phyloP scores from a whole-genome alignment of 2,888 invertebrate species.

The Gandaritis pyraliata region DNA sequence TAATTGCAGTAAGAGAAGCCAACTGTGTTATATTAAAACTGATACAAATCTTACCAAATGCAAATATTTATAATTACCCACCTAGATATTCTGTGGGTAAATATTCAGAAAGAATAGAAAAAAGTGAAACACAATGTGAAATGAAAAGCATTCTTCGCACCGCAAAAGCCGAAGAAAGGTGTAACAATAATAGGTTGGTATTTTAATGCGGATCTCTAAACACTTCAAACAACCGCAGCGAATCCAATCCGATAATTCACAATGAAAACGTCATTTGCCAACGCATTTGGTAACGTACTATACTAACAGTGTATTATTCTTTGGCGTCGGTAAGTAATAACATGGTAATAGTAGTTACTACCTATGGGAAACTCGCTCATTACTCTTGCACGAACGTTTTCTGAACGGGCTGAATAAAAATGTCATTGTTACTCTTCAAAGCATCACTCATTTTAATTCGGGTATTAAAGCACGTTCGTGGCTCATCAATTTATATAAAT shows the following conservation, averaged over 20 bases:
- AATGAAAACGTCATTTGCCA: conserved; percentile 35
- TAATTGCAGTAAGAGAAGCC: conserved; percentile 14
- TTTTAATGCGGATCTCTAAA: conserved; percentile 30
- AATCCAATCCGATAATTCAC: conserved; percentile 35
- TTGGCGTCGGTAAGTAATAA: conserved; percentile 8
- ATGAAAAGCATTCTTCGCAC: conserved; percentile 29
- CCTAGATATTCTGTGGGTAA: conserved; percentile 16
- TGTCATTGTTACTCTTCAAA: conserved; percentile 66
- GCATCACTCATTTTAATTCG: conserved; percentile 76
- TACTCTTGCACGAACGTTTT: conserved; percentile 47
- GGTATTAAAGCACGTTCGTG: conserved; percentile 49
- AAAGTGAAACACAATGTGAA: conserved; percentile 25
- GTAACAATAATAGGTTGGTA: conserved; percentile 18
- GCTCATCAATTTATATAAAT: conserved; percentile 72
- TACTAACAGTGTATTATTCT: conserved; percentile 9
- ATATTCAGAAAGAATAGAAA: conserved; percentile 18
- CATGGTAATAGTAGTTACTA: conserved; percentile 19
- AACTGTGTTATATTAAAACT: conserved; percentile 4
- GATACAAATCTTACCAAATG: conserved; percentile 22
- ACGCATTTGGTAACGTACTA: conserved; percentile 26
- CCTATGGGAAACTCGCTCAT: conserved; percentile 46
- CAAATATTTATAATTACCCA: conserved; percentile 21
- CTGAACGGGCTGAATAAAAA: conserved; percentile 53
- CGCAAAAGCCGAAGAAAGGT: conserved; percentile 24
- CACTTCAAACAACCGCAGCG: conserved; percentile 32